Base-by-base conservation (phyloP, 2,113 vertebrate species). In the Seriola quinqueradiata region DNA sequence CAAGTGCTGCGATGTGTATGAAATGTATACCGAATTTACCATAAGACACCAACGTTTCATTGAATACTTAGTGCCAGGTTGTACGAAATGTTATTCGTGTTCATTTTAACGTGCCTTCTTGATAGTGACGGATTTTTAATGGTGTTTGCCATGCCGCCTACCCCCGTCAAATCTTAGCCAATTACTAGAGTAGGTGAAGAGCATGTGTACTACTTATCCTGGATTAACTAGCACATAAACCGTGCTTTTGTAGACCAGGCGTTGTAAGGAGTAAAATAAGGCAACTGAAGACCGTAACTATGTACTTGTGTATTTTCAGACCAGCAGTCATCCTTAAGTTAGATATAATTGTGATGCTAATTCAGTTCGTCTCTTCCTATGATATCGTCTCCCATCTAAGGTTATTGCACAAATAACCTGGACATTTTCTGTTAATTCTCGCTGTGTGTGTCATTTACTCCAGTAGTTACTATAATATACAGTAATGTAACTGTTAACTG, bases 201-300 rank as follows among this genome's bases (percentile, higher is more conserved):
- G 55, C 58, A 17, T 34, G 46, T 74, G 32, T 52, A 16, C 38
- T 70, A 6, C 34, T 89, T 90, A 92, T 94, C 92, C 88, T 7
- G 73, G 92, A 92, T 94, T 92, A 93, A 52, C 12, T 1, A 34
- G 6, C 21, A 44, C 70, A 54, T 66, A 11, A 81, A 72, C 32
- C 60, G 28, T 0, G 60, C 50, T 34, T 55, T 69, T 52, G 71
- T 28, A 57, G 46, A 38, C 14, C 21, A 21, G 36, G 28, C 28
- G 8, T 79, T 19, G 4, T 1, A 17, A 19, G 44, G n/a, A 71
- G 38, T 65, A 6, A 50, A 69, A 50, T 38, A 16, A 23, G 34
- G 10, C 6, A 11, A 4, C 52, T 52, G 3, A 7, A 8, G 8
- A 23, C 11, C 55, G 1, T 13, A 23, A 34, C 8, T 11, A 54